phyloP scores from a whole-genome alignment of 1,140 invertebrate genomes.

The Drosophila lacteicornis region DNA sequence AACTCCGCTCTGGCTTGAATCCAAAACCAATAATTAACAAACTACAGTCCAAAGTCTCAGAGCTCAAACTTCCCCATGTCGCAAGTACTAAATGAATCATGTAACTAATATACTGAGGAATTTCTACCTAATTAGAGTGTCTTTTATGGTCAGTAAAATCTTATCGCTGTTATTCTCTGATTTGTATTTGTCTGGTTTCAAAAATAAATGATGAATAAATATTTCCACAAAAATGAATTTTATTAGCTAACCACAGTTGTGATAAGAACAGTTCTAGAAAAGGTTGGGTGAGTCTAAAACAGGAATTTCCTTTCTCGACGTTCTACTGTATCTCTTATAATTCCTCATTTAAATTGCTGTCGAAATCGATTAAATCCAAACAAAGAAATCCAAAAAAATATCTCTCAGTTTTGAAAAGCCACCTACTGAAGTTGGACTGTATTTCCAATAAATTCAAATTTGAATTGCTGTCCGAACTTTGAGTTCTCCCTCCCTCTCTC shows the following conservation, averaged over 20 bases:
- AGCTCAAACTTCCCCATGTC: background rate
- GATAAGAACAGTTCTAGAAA: background rate
- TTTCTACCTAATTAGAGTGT: background rate
- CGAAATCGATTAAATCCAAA: background rate
- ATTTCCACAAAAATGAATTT: background rate
- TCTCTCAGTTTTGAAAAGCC: background rate
- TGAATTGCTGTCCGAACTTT: constrained; percentile 50
- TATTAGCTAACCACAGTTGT: background rate
- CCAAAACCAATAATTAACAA: constrained; percentile 34
- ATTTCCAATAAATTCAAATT: constrained; percentile 38
- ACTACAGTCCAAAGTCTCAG: constrained; percentile 6
- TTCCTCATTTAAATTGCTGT: constrained; percentile 6
- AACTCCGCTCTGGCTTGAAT: constrained; percentile 51
- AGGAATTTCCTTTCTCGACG: background rate
- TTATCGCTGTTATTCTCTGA: background rate
- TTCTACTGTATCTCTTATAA: constrained; percentile 6
- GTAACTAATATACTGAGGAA: background rate
- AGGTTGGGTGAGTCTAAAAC: background rate
- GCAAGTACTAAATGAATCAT: background rate
- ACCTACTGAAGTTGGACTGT: constrained; percentile 23
- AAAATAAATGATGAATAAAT: constrained; percentile 3
- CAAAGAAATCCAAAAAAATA: background rate
- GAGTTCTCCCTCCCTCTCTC: constrained; percentile 20
- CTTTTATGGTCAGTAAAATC: background rate
- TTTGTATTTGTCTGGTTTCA: background rate